Evolutionary conservation across 1,140 invertebrate genomes (phyloP).

Genomic region (Zaprionus taronus): DNA sequence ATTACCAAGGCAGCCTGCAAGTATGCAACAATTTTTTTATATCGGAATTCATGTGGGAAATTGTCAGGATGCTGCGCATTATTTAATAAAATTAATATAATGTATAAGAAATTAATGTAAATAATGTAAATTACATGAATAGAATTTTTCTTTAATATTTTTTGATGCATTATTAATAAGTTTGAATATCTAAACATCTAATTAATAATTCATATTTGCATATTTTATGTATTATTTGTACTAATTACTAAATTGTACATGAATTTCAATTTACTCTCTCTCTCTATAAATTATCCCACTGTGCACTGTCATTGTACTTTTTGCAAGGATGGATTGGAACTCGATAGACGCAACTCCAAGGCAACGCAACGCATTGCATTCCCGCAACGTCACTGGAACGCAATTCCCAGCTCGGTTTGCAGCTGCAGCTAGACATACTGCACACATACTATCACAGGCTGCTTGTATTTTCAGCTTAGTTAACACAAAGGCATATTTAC

Average conservation of each 20-base stretch:
- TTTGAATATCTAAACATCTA: neutral
- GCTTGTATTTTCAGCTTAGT: constrained; percentile 72
- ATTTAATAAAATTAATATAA: neutral
- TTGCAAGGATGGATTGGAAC: constrained; percentile 65
- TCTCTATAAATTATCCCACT: constrained; percentile 4
- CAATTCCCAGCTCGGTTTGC: constrained; percentile 9
- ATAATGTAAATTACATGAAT: neutral
- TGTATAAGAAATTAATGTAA: neutral
- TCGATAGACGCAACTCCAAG: constrained; percentile 52
- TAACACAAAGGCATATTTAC: constrained; percentile 82
- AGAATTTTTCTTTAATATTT: too few relatives aligned
- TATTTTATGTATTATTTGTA: neutral
- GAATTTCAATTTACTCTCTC: neutral
- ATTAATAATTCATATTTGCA: neutral
- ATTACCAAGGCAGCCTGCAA: neutral
- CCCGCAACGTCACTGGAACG: constrained; percentile 61
- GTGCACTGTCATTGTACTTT: constrained; percentile 12
- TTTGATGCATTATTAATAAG: neutral
- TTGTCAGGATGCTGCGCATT: neutral
- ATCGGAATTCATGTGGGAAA: neutral
- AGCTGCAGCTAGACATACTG: neutral
- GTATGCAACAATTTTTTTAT: neutral
- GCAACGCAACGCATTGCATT: constrained; percentile 54
- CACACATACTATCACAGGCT: neutral
- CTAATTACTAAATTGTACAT: neutral